Base-by-base conservation (phyloP, 2,797 vertebrate species). In the Pyrocephalus nanus region DNA sequence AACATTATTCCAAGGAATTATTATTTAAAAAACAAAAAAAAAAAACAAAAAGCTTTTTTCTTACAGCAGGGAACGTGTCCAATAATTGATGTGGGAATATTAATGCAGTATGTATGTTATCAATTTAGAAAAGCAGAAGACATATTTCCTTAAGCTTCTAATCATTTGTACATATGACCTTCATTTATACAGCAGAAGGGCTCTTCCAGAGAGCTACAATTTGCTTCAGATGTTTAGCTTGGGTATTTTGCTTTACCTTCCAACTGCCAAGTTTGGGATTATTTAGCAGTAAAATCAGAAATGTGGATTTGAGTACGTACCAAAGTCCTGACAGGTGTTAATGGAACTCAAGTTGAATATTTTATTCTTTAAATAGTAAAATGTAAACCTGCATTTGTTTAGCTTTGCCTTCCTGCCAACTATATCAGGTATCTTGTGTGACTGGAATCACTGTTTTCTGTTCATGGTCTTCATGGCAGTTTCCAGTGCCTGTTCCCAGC, bases 281-380 rank as follows among this genome's bases (percentile, higher is more conserved):
- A 95, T 92, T 97, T 96, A 95, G 90, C 86, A 93, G 92, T 96
- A 95, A 96, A 96, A 96, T 95, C 95, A 95, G 95, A 94, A 96
- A 92, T 91, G 92, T 86, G 92, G 89, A 87, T 95, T 96, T 97
- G 93, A 95, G 75, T 88, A 88, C 32, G 88, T 86, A 90, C 95
- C 92, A 95, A 96, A 95, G 81, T 58, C 57, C 66, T 97, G 93
- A 95, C 95, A 96, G 95, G 95, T 97, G 96, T 96, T 96, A 97
- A 97, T 95, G 88, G 92, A 96, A 87, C 93, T 95, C 89, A 90
- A 96, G 94, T 38, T 90, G 95, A 96, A 96, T 93, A 95, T 96
- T 97, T 97, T 96, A 89, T 90, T 94, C 94, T 92, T 97, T 96
- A 96, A 96, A 95, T 94, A 96, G 95, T 91, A 95, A 96, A 96